A percentile compares a stretch with the other conserved stretches of the same genome.
Conservation (phyloP, 2,113 vertebrate species). For the Xerus inauris region DNA sequence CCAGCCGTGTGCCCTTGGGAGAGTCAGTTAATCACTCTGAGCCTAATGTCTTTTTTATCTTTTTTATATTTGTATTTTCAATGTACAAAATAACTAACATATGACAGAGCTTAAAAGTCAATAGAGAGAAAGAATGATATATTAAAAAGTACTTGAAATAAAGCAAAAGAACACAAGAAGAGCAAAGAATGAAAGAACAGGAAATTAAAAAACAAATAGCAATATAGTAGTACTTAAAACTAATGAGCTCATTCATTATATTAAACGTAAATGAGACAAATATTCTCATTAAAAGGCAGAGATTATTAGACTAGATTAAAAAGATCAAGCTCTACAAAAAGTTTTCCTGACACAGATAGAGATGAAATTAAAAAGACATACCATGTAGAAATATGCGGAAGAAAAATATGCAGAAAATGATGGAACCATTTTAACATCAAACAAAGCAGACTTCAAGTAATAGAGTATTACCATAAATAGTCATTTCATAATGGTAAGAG, state of each 20-base stretch:
- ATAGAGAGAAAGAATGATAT: neutral
- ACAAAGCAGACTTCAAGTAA: constrained; percentile 2
- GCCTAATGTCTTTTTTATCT: neutral
- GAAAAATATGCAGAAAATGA: too few species aligned
- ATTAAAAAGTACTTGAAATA: constrained; percentile 2
- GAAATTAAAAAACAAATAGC: neutral
- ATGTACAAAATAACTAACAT: constrained; percentile 31
- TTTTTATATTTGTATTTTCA: too few species aligned
- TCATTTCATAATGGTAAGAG: constrained; percentile 12
- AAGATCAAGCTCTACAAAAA: neutral
- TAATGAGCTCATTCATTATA: constrained; percentile 18
- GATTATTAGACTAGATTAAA: neutral
- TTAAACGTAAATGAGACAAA: constrained; percentile 30
- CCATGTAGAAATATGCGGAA: neutral
- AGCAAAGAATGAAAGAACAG: neutral
- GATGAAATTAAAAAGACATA: neutral
- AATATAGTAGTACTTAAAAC: neutral
- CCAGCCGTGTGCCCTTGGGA: neutral
- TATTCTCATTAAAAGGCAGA: constrained; percentile 7
- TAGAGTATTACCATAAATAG: neutral
- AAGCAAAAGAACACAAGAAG: neutral
- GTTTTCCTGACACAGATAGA: neutral
- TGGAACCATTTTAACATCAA: neutral
- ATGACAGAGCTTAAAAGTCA: neutral
- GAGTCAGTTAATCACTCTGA: neutral